Base-by-base conservation (phyloP, 2,888 invertebrate species). In the Erebia epiphron region DNA sequence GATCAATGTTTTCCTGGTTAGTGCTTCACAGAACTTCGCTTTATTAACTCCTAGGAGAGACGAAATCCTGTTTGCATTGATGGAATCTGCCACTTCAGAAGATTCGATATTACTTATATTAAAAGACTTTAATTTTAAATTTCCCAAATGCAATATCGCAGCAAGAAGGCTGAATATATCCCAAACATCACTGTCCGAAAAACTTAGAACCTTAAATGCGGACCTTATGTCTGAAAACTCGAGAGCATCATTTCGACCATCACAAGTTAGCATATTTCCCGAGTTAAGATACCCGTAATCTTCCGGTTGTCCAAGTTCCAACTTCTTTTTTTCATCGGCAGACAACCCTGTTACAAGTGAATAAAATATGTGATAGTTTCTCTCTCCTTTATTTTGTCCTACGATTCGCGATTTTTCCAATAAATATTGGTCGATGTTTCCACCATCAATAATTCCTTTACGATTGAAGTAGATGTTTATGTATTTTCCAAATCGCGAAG, bases 291-390 rank as follows among this genome's bases (percentile, higher is more conserved):
- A 98, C 79, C 94, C 94, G 86, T 98, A 99, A 77, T 97, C 95
- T 11, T 94, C 94, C 0, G 97, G 95, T 50, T 95, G 95, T 10
- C 94, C 94, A 49, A 99, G 89, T 69, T 98, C 97, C 43, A 98
- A 90, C 75, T 95, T 95, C 73, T 95, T 95, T 81, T 96, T 97
- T 83, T 99, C 98, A 1, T 98, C 96, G 16, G 94, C 93, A 0
- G 95, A 94, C 72, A 99, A 87, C 0, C 99, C 99, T 11, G 96
- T 96, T 71, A 99, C 91, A 87, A 99, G 95, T 77, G 98, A 96
- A 87, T 99, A 99, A 91, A 99, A 99, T 75, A 99, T 97, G 85
- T 99, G 99, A 87, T 99, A 99, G 87, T 99, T 99, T 77, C 98
- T 94, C 87, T 99, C 99, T 66, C 97, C 98, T 68, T 94, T 94